Evolutionary conservation across 2,888 invertebrate species (phyloP).

Genomic region (Ichneumoninae sp.): DNA sequence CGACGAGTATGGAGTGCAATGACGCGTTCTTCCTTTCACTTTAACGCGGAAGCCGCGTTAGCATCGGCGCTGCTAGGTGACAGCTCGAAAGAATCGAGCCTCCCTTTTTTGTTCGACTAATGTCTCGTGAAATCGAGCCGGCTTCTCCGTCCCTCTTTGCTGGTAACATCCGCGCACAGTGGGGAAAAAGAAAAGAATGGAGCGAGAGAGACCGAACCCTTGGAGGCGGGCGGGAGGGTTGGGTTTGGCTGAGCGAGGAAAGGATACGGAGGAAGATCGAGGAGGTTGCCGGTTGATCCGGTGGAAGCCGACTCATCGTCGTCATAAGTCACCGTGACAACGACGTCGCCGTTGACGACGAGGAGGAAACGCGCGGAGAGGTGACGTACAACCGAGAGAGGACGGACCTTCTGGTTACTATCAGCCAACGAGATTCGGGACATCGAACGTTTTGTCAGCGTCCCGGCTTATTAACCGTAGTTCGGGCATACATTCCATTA

Average conservation of each 20-base stretch:
- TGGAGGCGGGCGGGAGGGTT: not conserved
- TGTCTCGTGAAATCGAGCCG: slow-evolving; percentile 68
- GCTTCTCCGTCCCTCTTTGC: slow-evolving; percentile 30
- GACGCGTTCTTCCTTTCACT: slow-evolving; percentile 68
- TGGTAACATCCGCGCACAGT: slow-evolving; percentile 2
- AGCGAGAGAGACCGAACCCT: not conserved
- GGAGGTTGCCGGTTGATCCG: slow-evolving; percentile 52
- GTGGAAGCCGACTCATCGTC: slow-evolving; percentile 63
- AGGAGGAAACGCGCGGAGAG: slow-evolving; percentile 29
- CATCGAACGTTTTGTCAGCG: slow-evolving; percentile 61
- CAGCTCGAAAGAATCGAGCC: slow-evolving; percentile 66
- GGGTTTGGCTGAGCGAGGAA: slow-evolving; percentile 10
- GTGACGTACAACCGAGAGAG: slow-evolving; percentile 11
- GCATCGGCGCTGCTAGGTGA: slow-evolving; percentile 53
- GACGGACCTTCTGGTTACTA: slow-evolving; percentile 28
- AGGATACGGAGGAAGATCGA: slow-evolving; percentile 35
- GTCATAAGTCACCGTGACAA: slow-evolving; percentile 66
- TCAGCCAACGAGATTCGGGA: slow-evolving; percentile 50
- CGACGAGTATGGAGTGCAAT: slow-evolving; percentile 59
- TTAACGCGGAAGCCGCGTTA: slow-evolving; percentile 66
- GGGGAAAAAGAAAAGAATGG: slow-evolving; percentile 8
- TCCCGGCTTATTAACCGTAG: slow-evolving; percentile 50
- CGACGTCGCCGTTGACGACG: slow-evolving; percentile 42
- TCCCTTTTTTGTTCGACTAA: slow-evolving; percentile 64
- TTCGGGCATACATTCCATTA: slow-evolving; percentile 17